Evolutionary conservation across 2,888 invertebrate species (phyloP), one percentile per base, ranked within the genome.

Genomic region (Cosmorhoe ocellata): DNA sequence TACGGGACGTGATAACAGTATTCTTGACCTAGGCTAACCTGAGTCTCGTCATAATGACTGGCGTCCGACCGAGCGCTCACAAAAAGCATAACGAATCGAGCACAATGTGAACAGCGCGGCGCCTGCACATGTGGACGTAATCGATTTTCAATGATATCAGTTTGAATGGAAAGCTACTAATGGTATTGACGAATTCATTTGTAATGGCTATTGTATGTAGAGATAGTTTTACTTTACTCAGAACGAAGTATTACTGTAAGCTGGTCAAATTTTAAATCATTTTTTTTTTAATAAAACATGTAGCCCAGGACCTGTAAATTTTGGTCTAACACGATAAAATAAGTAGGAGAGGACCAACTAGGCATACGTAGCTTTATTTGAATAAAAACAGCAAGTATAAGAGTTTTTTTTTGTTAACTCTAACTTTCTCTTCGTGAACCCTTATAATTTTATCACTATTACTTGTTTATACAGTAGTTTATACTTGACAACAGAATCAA

Each of bases 81-180:
- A 87, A 88, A 84, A 88, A 84, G 76, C 83, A 70, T 77, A 69
- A 69, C 86, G 72, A 87, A 89, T 87, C 71, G 69, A 63, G 59
- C 75, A 82, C 79, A 84, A 84, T 58, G 32, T 71, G 72, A 67
- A 66, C 61, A 64, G 64, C 62, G 64, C 61, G 64, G 63, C 66
- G 73, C 65, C 49, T 59, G 57, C 62, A 62, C 64, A 68, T 72
- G 69, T 64, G 62, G 55, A 59, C 60, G 62, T 52, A 60, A 59
- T 56, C 52, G 53, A 59, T 53, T 56, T 51, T 39, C 33, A 47
- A 63, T 58, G 45, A 62, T 61, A 66, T 61, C 51, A 47, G 50
- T 52, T 54, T 53, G 37, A 38, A 49, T 37, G 9, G 38, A 47
- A 39, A 26, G 28, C 33, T 27, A 26, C 28, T 26, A 24, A 30